Evolutionary conservation across 2,888 invertebrate species (phyloP).

Genomic region (Zonitis immaculata): DNA sequence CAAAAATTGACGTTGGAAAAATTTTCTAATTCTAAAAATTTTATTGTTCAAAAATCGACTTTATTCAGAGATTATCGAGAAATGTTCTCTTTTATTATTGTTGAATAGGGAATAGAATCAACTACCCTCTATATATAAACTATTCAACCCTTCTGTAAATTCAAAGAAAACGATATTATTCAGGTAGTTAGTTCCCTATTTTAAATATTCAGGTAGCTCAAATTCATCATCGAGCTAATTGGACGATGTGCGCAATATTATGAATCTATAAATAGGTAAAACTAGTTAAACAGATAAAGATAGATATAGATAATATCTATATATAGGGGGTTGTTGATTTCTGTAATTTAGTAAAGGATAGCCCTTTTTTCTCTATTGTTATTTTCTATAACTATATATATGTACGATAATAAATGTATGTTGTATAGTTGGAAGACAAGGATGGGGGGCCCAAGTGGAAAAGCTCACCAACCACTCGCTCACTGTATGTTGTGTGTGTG

Average conservation of each 20-base stretch:
- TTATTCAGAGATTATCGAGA: too few species aligned
- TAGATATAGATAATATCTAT: too few species aligned
- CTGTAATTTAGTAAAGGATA: too few species aligned
- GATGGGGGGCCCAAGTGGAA: conserved; percentile 1
- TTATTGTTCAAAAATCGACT: too few species aligned
- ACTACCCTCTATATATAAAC: neutral
- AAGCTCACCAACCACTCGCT: conserved; percentile 18
- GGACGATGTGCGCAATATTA: neutral
- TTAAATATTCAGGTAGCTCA: neutral
- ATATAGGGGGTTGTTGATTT: neutral
- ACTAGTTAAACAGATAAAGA: neutral
- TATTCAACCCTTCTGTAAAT: neutral
- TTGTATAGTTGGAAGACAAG: neutral
- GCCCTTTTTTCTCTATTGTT: neutral
- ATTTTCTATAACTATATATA: neutral
- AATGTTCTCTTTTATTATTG: too few species aligned
- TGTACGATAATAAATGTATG: too few species aligned
- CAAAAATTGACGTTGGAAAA: neutral
- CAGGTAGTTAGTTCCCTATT: too few species aligned
- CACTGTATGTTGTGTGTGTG: conserved; percentile 16
- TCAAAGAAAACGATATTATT: too few species aligned
- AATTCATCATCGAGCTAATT: neutral
- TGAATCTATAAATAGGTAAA: neutral
- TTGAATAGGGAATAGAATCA: too few species aligned
- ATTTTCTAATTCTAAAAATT: too few species aligned